Evolutionary conservation across 2,797 vertebrate species (phyloP).

Genomic region (Tamandua tetradactyla): DNA sequence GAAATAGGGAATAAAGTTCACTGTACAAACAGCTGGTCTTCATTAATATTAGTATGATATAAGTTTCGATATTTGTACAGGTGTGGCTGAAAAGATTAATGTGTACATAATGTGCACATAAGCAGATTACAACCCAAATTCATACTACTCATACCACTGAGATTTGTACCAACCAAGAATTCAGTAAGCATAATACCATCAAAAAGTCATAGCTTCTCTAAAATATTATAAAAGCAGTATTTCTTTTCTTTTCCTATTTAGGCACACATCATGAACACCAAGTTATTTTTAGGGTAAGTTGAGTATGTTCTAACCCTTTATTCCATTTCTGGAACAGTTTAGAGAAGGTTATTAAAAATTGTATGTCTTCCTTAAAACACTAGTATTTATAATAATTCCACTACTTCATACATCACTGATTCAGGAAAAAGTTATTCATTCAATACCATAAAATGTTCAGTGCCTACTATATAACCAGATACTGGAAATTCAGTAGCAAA

Average conservation of each 20-base stretch:
- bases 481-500: neutral
- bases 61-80: neutral
- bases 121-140: neutral
- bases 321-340: neutral
- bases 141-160: neutral
- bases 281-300: neutral
- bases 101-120: neutral
- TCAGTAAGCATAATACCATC: neutral
- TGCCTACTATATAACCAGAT: neutral
- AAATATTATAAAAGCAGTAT: neutral
- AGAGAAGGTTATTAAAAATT: neutral
- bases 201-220: neutral
- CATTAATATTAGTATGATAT: neutral
- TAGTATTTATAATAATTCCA: neutral
- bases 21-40: neutral
- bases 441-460: neutral
- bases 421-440: neutral
- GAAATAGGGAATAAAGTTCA: neutral
- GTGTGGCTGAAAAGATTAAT: neutral
- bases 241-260: conserved; percentile 17
- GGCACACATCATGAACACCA: neutral
- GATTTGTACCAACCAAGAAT: neutral
- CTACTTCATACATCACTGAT: neutral
- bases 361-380: neutral
- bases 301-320: neutral